Evolutionary conservation across 2,113 vertebrate species (phyloP).

Genomic region (Indri indri): DNA sequence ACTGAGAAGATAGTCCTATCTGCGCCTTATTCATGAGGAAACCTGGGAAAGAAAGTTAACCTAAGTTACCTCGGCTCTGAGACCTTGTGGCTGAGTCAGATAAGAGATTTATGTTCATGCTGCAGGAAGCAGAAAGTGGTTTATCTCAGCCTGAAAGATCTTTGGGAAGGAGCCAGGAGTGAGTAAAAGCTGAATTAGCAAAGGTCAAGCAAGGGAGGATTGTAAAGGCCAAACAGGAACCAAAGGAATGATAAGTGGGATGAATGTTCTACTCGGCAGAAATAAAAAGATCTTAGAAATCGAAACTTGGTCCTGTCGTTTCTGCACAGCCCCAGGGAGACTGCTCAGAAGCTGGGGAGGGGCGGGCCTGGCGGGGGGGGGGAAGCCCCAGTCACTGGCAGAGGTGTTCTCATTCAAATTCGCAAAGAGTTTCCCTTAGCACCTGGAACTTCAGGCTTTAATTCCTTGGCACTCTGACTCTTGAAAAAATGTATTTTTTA

Average conservation of each 20-base stretch:
- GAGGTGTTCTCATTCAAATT: not conserved
- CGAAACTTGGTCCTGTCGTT: not conserved
- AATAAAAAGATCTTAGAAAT: not conserved
- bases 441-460: not conserved
- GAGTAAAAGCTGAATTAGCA: not conserved
- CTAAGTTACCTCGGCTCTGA: not conserved
- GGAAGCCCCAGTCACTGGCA: not conserved
- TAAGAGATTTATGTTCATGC: conserved; percentile 6
- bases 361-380: too few relatives aligned
- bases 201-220: not conserved
- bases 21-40: not conserved
- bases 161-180: not conserved
- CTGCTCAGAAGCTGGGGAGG: not conserved
- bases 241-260: not conserved
- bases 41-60: not conserved
- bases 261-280: not conserved
- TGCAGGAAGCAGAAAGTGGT: conserved; percentile 11
- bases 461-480: not conserved
- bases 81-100: conserved; percentile 38
- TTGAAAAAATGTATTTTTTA: not conserved
- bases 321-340: not conserved
- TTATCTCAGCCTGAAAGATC: not conserved
- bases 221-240: not conserved
- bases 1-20: not conserved
- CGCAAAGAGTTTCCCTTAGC: not conserved